Percentiles rank a stretch among this genome's conserved stretches.
phyloP scores from a whole-genome alignment of 2,113 vertebrate genomes.

The Rattus norvegicus region DNA sequence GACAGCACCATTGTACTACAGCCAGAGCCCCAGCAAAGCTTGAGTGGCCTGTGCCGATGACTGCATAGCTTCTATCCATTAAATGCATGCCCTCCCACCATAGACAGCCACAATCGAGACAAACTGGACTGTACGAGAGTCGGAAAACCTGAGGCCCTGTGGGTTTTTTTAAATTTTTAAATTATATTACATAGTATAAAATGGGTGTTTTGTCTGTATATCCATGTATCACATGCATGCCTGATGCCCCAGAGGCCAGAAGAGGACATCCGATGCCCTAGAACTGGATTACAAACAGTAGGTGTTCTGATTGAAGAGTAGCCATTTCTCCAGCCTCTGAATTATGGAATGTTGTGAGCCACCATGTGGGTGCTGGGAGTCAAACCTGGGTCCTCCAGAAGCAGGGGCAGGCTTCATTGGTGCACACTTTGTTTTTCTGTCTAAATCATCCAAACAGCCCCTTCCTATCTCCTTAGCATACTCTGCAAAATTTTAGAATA shows the following conservation, averaged over 20 bases:
- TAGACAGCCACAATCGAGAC: conserved; percentile 1
- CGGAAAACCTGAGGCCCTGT: conserved; percentile 34
- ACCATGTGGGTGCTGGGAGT: not conserved
- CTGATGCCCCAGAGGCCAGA: not conserved
- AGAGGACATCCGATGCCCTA: not conserved
- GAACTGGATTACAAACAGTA: not conserved
- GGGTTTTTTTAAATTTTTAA: not conserved
- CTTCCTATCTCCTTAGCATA: conserved; percentile 55
- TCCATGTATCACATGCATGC: not conserved
- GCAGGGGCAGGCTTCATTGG: not conserved
- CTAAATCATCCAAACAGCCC: conserved; percentile 23
- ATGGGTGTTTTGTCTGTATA: not conserved
- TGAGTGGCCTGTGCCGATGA: not conserved
- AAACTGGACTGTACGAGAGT: not conserved
- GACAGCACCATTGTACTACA: not conserved
- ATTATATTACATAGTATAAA: not conserved
- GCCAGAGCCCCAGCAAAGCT: not conserved
- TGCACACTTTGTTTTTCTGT: conserved; percentile 27
- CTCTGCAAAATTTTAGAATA: conserved; percentile 56
- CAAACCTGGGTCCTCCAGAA: not conserved
- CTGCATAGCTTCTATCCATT: not conserved
- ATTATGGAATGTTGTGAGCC: not conserved
- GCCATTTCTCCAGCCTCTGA: not conserved
- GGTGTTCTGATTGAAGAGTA: not conserved
- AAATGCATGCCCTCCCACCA: not conserved